Evolutionary conservation across 2,888 invertebrate genomes (phyloP), one percentile per base, ranked within the genome.

Genomic region (Phlogophora meticulosa): DNA sequence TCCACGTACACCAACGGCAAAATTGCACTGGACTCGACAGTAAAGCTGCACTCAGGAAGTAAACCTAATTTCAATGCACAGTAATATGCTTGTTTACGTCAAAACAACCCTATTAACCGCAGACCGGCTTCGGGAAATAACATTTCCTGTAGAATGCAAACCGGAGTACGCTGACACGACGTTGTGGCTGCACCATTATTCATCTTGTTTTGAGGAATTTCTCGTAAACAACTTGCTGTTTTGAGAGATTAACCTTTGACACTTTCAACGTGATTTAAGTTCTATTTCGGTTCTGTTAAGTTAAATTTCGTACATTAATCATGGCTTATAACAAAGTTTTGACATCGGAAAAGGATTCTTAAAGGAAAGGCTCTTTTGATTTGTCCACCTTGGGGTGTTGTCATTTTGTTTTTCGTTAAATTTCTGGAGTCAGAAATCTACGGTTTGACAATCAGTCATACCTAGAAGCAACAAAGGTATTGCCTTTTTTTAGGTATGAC

Each of bases 91-190:
- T 66, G 59, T 63, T 57, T 74, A 46, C 36, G 22, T 11, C 4
- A 22, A 49, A 60, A 42, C 48, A 55, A 51, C 40, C 49, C 48
- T 32, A 40, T 66, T 66, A 62, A 53, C 58, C 53, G 32, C 55
- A 46, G 46, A 15, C 32, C 9, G 32, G 34, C 24, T 24, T n/a
- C 49, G 38, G 78, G 80, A 78, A 80, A 81, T 75, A 60, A 60
- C 59, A 72, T 67, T 75, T 78, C 75, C 81, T 52, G 66, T 59
- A 55, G 24, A 69, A 64, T 61, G 60, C 48, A 61, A 60, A 67
- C 53, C 55, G 34, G 22, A 57, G 45, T 52, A 28, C 45, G 24
- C 58, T 38, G 62, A 34, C 78, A 51, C 48, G 20, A n/a, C 24
- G 28, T 10, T 38, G 40, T 28, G 24, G 17, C 32, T 61, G 32